Base-by-base conservation (phyloP, 2,797 vertebrate species). In the Heterohyrax brucei region DNA sequence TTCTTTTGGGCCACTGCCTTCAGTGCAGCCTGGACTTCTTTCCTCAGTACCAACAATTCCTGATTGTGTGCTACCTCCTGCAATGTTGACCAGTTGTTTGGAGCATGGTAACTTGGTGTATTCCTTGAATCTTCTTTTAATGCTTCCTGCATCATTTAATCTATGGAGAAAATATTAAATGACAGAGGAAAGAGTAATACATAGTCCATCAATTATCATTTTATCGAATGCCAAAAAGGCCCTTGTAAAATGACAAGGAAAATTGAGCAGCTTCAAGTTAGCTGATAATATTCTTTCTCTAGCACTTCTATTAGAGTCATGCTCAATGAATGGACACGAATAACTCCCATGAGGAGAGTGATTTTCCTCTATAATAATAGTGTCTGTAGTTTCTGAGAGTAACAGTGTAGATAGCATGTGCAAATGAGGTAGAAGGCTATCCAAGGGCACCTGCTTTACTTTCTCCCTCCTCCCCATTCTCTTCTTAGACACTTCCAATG, bases 291-390 rank as follows among this genome's bases (percentile, higher is more conserved):
- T 73, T 89, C 6, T 61, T 97, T 70, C 3, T 62, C 13, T 81
- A 75, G 50, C 30, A 96, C 87, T 93, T 88, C n/a, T 88, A 18
- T 76, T 92, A 62, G 30, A 92, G 75, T 95, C 81, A 93, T 10
- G 30, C 26, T 95, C n/a, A 84, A 62, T 95, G 72, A 81, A 66
- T 78, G 26, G 53, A 91, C 16, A 81, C 90, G 93, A 93, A 91
- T 79, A 83, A 88, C 48, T 88, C 84, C 30, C 24, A 30, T 22
- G 64, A 87, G 68, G 13, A 93, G 28, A 72, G 22, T 76, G 48
- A 59, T 89, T 88, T 89, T 82, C 13, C 24, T 70, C 50, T 64
- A 5, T 82, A 61, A 62, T 62, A 83, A 56, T 48, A 66, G 70
- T 61, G 8, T 66, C 44, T 79, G 7, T 21, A 75, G 68, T 39